Evolutionary conservation across 2,113 vertebrate species (phyloP), one percentile per base, ranked within the genome.

Genomic region (Pomatorhinus ruficollis): DNA sequence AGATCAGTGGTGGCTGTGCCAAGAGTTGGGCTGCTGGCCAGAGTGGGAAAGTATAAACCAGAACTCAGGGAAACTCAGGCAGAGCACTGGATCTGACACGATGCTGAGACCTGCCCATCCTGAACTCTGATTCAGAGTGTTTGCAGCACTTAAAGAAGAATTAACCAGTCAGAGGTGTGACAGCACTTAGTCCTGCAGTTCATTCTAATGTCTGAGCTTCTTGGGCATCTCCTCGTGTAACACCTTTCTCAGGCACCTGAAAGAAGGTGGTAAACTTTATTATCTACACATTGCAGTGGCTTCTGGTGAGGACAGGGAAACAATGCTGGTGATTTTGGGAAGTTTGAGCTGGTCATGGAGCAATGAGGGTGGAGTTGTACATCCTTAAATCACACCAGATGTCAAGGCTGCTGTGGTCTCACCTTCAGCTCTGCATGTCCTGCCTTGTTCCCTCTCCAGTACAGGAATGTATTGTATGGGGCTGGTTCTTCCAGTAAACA

Each of bases 51-150:
- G 14, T 30, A 11, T 13, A 47, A 74, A 45, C 37, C 25, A 65
- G 59, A 87, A 45, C 52, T 63, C 40, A 56, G 85, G 57, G 45
- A 37, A 49, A 8, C 11, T 82, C 12, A 2, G 25, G 12, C 61
- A 79, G 25, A 84, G 31, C 33, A 37, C 8, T 2, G 8, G 15
- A 12, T 45, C 3, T 4, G 11, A 37, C 47, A 66, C 0, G 0
- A 6, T 87, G 40, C 56, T 57, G 69, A 70, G 60, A 35, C 28
- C 42, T 83, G 40, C 53, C 20, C 22, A 3, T 53, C 31, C 39
- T 49, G 76, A 74, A 3, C 50, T 74, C 50, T 45, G 27, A 19
- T 28, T 49, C 16, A 13, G 68, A 42, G 39, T 52, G 42, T 63
- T 61, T 80, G 45, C 45, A 50, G 66, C 50, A 54, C 11, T 90